Evolutionary conservation across 2,888 invertebrate genomes (phyloP), one percentile per base, ranked within the genome.

Genomic region (Tipula unca): DNA sequence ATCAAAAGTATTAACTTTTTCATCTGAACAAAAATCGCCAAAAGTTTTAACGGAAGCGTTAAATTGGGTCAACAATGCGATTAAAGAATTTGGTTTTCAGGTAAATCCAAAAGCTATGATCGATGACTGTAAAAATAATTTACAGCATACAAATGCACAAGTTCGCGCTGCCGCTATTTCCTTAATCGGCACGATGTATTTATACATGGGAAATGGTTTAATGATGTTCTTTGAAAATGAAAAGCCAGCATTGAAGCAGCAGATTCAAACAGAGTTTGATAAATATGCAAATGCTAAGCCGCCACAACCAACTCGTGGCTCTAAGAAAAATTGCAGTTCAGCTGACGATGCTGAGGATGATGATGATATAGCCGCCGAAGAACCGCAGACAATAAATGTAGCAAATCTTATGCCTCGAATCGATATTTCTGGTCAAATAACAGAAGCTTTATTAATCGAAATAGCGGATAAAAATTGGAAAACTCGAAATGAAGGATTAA

Each of bases 381-480:
- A 90, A 84, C 90, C 90, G 2, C 92, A 92, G 0, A 90, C 90
- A 0, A 90, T 91, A 0, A 93, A 93, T 87, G 91, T 93, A 4
- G 94, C 94, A 32, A 97, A 98, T 91, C 91, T 94, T 20, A 90
- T 97, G 8, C 94, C 97, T 0, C 92, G 96, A 82, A 93, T 94
- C 0, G 97, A 98, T 89, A 95, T 98, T 87, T 95, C 96, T 86
- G 92, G 93, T 3, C 95, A 95, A 88, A 95, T 98, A 87, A 97
- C 97, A 0, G 96, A 96, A 87, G 91, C 94, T 0, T 91, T 98
- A 0, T 91, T 98, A 2, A 94, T 93, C 6, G 97, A 98, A 90
- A 92, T 98, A 87, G 93, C 94, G 29, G 97, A 98, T 90, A 97
- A 97, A 90, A 97, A 97, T 91, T 99, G 98, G 98, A 98, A 98